Conservation (phyloP, 23 tunicate genomes). For the Phallusia fumigata region DNA sequence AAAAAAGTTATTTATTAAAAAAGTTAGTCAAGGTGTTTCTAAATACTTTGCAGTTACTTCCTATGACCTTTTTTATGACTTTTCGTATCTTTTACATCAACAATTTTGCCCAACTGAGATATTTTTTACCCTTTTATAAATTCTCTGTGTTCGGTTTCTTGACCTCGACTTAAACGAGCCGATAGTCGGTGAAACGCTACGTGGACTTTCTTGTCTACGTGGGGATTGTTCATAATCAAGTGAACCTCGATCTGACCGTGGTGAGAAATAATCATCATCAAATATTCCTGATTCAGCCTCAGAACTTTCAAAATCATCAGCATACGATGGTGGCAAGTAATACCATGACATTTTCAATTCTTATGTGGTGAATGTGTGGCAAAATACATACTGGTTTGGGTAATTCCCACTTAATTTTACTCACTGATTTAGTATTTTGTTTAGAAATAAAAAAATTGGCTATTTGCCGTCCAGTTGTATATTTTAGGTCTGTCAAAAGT, state of each 20-base stretch:
- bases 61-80: no score
- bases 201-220: constrained; percentile 9
- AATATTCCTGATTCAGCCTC: constrained; percentile 2
- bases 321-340: constrained; percentile 10
- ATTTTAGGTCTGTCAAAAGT: no score
- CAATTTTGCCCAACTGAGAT: no score
- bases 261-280: constrained; percentile 2
- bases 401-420: no score
- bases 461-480: no score
- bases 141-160: constrained; percentile 27
- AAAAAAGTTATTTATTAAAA: not conserved
- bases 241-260: not conserved
- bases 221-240: not conserved
- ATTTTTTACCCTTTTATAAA: constrained; percentile 30
- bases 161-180: constrained; percentile 23
- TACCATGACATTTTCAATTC: constrained; percentile 23
- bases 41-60: no score
- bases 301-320: constrained; percentile 5
- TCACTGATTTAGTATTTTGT: no score
- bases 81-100: no score
- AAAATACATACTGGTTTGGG: no score
- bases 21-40: no score
- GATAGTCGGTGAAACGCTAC: not conserved
- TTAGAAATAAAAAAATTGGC: no score
- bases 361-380: no score